phyloP scores from a whole-genome alignment of 2,888 invertebrate genomes.

The Agriotes lineatus region DNA sequence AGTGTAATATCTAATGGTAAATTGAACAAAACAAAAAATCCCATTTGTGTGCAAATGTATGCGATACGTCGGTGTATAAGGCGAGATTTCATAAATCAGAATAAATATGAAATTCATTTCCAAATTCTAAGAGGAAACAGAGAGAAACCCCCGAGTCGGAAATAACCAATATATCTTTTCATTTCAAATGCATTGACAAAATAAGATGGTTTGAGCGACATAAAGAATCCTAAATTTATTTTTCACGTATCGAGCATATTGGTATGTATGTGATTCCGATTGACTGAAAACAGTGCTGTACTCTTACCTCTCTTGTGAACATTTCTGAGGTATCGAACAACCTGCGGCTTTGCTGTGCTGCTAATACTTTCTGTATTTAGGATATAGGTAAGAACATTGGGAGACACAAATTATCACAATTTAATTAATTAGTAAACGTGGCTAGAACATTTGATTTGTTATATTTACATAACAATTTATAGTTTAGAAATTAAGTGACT shows the following conservation, averaged over 20 bases:
- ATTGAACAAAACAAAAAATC: background rate
- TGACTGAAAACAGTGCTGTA: constrained; percentile 52
- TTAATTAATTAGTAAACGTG: too few relatives aligned
- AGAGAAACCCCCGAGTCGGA: constrained; percentile 31
- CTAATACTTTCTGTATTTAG: too few relatives aligned
- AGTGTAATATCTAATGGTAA: too few relatives aligned
- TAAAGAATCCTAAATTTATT: constrained; percentile 54
- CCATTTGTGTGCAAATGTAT: constrained; percentile 2
- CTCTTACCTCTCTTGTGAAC: background rate
- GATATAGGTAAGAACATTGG: too few relatives aligned
- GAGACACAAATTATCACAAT: too few relatives aligned
- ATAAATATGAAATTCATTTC: constrained; percentile 39
- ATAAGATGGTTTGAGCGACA: constrained; percentile 52
- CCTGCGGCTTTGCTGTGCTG: too few relatives aligned
- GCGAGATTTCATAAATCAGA: constrained; percentile 28
- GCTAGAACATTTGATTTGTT: too few relatives aligned
- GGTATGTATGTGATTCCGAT: constrained; percentile 58
- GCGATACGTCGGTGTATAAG: background rate
- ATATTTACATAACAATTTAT: too few relatives aligned
- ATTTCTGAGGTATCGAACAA: too few relatives aligned
- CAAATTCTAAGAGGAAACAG: constrained; percentile 36
- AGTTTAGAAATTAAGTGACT: too few relatives aligned
- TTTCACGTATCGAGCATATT: constrained; percentile 48
- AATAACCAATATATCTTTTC: constrained; percentile 49
- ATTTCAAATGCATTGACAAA: constrained; percentile 57